Base-by-base conservation (phyloP, 2,888 invertebrate species). In the Lycophotia porphyrea region DNA sequence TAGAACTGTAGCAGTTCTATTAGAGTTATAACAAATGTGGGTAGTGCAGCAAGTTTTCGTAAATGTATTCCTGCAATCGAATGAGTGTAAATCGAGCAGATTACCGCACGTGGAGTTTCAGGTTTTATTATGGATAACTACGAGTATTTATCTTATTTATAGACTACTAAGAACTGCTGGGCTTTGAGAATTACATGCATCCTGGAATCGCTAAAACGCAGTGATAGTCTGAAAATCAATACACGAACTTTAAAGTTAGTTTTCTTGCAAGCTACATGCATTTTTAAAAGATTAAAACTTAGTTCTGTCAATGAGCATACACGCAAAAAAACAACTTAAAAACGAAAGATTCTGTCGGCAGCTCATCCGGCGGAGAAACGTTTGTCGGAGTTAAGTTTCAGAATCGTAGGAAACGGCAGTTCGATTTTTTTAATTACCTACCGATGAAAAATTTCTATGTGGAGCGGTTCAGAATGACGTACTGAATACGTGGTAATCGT, bases 61-160 rank as follows among this genome's bases (percentile, higher is more conserved):
- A 39, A 72, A 73, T 49, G n/a, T 42, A 52, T 81, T 78, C 66
- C 36, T 66, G 66, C 34, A 44, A 18, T 31, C 1, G 8, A n/a
- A 63, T 82, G 49, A 63, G 71, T 31, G 58, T 67, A 31, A 76
- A 80, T 76, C 61, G 82, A 76, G 55, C 31, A 21, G 52, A 80
- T 27, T 44, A 36, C 34, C 13, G 21, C 68, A 69, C 60, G 55
- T 65, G 67, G 34, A 31, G 68, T n/a, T 21, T 55, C 69, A 66
- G 55, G 42, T 58, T 49, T 4, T 39, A 24, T n/a, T 31, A n/a
- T 65, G 18, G 44, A 7, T 64, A 55, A 52, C 44, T 31, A 36
- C 34, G 34, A 34, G 34, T 34, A 42, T 58, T n/a, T n/a, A 44
- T 42, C 42, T 27, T 78, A 66, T 65, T 73, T 67, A 55, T 80